Evolutionary conservation across 2,113 vertebrate species (phyloP).

Genomic region (Corvus hawaiiensis): DNA sequence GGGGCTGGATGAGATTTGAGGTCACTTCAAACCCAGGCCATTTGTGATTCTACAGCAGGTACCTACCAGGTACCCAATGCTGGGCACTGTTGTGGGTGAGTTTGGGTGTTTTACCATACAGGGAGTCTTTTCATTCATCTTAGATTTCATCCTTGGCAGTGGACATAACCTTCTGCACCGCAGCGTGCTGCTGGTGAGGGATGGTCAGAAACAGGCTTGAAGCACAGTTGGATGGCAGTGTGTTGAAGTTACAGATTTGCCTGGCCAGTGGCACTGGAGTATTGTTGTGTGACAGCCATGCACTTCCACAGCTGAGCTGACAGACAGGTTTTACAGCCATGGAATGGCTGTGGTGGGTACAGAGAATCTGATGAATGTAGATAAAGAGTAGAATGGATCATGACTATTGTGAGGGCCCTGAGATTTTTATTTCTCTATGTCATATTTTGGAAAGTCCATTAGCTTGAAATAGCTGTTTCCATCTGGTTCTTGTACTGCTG

Average conservation of each 20-base stretch:
- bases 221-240: neutral
- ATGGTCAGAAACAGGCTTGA: neutral
- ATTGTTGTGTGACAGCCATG: neutral
- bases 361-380: neutral
- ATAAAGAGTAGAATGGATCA: neutral
- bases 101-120: neutral
- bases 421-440: neutral
- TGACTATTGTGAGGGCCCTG: neutral
- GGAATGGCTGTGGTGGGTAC: neutral
- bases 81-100: neutral
- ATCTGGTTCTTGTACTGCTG: neutral
- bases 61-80: neutral
- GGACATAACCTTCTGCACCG: neutral
- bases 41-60: neutral
- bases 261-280: neutral
- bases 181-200: neutral
- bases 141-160: neutral
- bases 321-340: neutral
- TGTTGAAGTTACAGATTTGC: neutral
- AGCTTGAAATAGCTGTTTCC: neutral
- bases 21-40: neutral
- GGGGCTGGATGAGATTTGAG: neutral
- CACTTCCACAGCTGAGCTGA: neutral
- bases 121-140: neutral
- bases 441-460: slow-evolving; percentile 27